These are phyloP conservation scores for Actias luna DNA, from an alignment of 2,888 invertebrate species.

Conservation along the genomic window DNA sequence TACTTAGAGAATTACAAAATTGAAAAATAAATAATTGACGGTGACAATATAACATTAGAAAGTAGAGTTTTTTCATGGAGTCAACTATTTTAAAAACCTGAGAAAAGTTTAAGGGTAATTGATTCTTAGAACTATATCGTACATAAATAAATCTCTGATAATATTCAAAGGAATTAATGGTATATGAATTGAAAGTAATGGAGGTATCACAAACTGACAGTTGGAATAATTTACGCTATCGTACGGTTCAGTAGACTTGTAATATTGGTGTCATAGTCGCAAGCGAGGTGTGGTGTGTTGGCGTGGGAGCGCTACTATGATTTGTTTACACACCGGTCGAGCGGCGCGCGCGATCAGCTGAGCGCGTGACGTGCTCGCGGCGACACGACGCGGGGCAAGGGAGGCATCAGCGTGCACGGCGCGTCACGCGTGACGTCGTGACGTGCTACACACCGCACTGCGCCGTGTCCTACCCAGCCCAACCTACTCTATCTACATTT, in stretches of 20 bases:
- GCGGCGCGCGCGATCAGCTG: conserved; percentile 69
- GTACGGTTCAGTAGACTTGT: conserved; percentile 7
- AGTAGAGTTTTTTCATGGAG: too few relatives aligned
- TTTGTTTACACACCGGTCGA: conserved; percentile 70
- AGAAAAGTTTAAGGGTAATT: not conserved
- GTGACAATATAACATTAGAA: too few relatives aligned
- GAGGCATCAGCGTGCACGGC: conserved; percentile 29
- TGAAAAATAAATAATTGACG: too few relatives aligned
- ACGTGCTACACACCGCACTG: conserved; percentile 39
- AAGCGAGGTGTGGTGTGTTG: conserved; percentile 27
- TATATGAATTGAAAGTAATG: not conserved
- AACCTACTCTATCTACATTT: not conserved
- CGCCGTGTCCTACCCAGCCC: too few relatives aligned
- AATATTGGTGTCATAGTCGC: conserved; percentile 19
- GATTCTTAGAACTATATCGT: not conserved
- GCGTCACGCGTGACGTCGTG: conserved; percentile 54
- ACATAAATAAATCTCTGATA: not conserved
- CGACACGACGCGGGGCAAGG: conserved; percentile 34
- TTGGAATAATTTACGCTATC: conserved; percentile 11
- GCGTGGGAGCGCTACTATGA: conserved; percentile 76
- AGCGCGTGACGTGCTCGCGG: conserved; percentile 52
- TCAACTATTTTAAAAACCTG: not conserved
- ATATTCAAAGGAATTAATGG: not conserved
- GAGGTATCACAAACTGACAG: not conserved
- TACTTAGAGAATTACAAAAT: too few relatives aligned